Conservation (phyloP, 2,797 vertebrate genomes). For the Nannoperca australis region DNA sequence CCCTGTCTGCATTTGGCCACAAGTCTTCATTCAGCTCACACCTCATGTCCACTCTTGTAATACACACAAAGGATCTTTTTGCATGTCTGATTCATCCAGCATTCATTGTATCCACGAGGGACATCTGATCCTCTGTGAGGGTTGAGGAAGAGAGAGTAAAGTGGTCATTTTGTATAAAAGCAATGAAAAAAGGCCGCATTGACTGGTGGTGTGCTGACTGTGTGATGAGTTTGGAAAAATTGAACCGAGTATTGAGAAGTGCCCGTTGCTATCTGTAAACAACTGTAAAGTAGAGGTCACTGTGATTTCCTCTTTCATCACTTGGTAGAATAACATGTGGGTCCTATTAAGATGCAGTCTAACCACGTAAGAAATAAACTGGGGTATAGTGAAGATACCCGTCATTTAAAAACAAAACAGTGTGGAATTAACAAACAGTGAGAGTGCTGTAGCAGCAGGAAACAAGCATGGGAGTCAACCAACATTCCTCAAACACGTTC, state of each 20-base stretch:
- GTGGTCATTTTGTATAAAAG: not conserved
- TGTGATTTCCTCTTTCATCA: constrained; percentile 19
- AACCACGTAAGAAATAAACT: not conserved
- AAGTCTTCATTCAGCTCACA: not conserved
- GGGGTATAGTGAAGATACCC: not conserved
- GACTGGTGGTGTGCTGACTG: not conserved
- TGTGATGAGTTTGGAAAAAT: not conserved
- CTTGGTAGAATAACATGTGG: not conserved
- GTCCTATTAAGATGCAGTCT: not conserved
- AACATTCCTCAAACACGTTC: constrained; percentile 67
- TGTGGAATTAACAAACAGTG: not conserved
- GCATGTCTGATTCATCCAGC: not conserved
- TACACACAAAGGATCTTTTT: not conserved
- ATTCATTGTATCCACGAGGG: not conserved
- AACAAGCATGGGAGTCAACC: constrained; percentile 69
- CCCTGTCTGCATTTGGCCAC: not conserved
- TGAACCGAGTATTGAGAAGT: not conserved
- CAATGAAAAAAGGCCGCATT: not conserved
- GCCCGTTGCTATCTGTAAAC: not conserved
- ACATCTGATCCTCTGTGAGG: not conserved
- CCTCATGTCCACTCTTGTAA: not conserved
- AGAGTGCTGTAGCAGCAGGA: constrained; percentile 37
- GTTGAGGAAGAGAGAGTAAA: not conserved
- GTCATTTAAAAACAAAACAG: not conserved
- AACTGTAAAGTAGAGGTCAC: constrained; percentile 5